Evolutionary conservation across 2,113 vertebrate genomes (phyloP).

Genomic region (Coregonus clupeaformis): DNA sequence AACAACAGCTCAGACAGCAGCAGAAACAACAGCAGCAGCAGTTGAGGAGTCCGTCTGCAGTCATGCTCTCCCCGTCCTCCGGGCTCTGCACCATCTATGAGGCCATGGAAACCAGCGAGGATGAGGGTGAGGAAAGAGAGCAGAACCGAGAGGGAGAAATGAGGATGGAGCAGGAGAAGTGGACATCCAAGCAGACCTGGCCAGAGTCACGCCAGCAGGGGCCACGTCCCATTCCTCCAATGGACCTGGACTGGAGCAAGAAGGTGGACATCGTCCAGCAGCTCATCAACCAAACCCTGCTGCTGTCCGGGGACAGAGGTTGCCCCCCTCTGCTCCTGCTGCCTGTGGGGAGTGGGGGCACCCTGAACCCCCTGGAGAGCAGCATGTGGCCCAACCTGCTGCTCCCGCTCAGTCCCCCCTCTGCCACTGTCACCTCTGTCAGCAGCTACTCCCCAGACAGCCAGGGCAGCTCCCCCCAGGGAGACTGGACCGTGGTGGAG

Average conservation of each 20-base stretch:
- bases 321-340: conserved; percentile 68
- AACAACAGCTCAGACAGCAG: conserved; percentile 44
- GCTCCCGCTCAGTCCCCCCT: conserved; percentile 77
- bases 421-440: conserved; percentile 84
- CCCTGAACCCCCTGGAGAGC: conserved; percentile 79
- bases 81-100: conserved; percentile 80
- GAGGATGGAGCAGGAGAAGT: not conserved
- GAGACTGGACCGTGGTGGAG: conserved; percentile 90
- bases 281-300: conserved; percentile 83
- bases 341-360: conserved; percentile 69
- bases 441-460: conserved; percentile 86
- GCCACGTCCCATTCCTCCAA: conserved; percentile 57
- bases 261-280: conserved; percentile 86
- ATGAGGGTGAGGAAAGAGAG: conserved; percentile 37
- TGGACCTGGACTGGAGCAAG: conserved; percentile 72
- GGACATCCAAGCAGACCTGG: not conserved
- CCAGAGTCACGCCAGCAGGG: conserved; percentile 12
- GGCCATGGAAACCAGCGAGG: conserved; percentile 72
- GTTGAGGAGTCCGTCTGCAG: conserved; percentile 54
- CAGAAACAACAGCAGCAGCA: conserved; percentile 64
- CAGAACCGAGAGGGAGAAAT: not conserved
- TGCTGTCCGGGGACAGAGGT: conserved; percentile 71
- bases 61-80: conserved; percentile 62
- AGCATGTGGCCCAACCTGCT: conserved; percentile 83
- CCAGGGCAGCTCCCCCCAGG: conserved; percentile 70